These are phyloP conservation scores for Drosophila kuntzei DNA, from an alignment of 2,888 invertebrate species.

Conservation along the genomic window DNA sequence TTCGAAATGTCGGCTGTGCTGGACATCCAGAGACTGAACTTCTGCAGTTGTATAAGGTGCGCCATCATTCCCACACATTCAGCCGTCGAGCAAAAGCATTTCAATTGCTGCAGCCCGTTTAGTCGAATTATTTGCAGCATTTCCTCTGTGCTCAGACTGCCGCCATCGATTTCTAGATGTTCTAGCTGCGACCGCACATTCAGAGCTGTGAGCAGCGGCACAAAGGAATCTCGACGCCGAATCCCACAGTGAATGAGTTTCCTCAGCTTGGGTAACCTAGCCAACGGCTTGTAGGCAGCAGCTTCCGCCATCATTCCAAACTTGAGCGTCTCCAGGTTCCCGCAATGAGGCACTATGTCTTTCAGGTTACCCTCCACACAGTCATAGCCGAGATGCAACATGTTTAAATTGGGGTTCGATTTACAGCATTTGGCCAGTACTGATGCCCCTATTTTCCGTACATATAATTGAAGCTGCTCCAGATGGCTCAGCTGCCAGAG, in stretches of 20 bases:
- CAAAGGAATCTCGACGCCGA: slow-evolving; percentile 57
- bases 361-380: slow-evolving; percentile 30
- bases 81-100: slow-evolving; percentile 58
- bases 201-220: slow-evolving; percentile 45
- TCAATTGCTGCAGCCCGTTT: slow-evolving; percentile 41
- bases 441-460: slow-evolving; percentile 20
- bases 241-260: slow-evolving; percentile 53
- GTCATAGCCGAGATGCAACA: slow-evolving; percentile 46
- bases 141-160: slow-evolving; percentile 51
- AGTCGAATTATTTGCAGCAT: slow-evolving; percentile 48
- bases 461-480: slow-evolving; percentile 39
- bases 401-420: slow-evolving; percentile 38
- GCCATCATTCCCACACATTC: slow-evolving; percentile 51
- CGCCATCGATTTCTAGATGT: slow-evolving; percentile 61
- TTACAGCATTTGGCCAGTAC: slow-evolving; percentile 58
- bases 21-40: slow-evolving; percentile 65
- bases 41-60: slow-evolving; percentile 37
- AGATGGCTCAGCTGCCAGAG: slow-evolving; percentile 35
- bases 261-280: slow-evolving; percentile 49
- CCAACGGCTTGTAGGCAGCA: slow-evolving; percentile 40
- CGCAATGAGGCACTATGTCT: slow-evolving; percentile 55
- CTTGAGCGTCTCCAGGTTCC: slow-evolving; percentile 46
- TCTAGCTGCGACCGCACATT: slow-evolving; percentile 39
- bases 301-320: slow-evolving; percentile 58
- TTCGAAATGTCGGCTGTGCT: slow-evolving; percentile 51